phyloP scores from a whole-genome alignment of 2,797 vertebrate genomes.

The Arctocebus calabarensis region DNA sequence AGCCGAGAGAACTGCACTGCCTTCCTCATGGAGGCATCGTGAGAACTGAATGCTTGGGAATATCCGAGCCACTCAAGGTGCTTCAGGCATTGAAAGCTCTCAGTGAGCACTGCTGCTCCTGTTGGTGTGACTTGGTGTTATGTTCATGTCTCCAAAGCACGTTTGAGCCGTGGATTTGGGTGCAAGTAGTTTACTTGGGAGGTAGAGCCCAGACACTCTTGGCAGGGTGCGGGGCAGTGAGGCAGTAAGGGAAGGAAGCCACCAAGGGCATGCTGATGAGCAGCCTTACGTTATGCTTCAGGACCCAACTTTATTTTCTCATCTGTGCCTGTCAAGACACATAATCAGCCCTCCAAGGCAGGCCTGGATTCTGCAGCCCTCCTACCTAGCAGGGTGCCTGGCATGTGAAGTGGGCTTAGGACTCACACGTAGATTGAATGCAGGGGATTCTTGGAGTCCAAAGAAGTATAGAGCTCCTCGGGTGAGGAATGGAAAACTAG shows the following conservation, averaged over 20 bases:
- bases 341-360: background rate
- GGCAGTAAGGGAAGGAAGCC: background rate
- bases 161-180: background rate
- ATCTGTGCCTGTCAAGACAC: background rate
- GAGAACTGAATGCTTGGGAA: background rate
- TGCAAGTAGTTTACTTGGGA: background rate
- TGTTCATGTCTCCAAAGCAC: background rate
- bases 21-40: accelerated
- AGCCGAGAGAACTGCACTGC: background rate
- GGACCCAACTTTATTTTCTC: background rate
- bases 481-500: background rate
- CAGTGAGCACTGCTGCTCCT: accelerated
- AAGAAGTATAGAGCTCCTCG: background rate
- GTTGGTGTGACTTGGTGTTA: background rate
- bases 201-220: accelerated
- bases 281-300: background rate
- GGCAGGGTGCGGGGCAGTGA: no score
- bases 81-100: background rate
- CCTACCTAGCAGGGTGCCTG: accelerated
- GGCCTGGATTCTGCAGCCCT: background rate
- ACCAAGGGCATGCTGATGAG: background rate
- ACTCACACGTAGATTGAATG: background rate
- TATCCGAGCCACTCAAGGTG: background rate
- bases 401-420: accelerated
- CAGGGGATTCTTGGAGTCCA: background rate